phyloP scores from a whole-genome alignment of 2,113 vertebrate species.

The Sardina pilchardus region DNA sequence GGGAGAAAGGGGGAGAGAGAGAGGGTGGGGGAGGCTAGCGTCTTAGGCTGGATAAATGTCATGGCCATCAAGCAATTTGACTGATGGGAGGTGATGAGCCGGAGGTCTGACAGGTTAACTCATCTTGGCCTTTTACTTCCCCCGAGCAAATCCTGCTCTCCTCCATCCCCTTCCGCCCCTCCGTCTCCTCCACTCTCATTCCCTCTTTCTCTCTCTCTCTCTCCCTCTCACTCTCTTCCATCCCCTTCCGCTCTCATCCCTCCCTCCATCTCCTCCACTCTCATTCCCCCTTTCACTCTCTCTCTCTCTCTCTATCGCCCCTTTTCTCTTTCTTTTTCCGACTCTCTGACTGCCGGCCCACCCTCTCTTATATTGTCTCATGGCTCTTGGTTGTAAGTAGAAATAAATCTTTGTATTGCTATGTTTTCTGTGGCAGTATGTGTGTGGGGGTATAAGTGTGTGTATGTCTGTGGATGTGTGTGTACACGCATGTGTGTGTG shows the following conservation, averaged over 20 bases:
- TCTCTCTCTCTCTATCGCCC: not conserved
- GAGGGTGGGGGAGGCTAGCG: not conserved
- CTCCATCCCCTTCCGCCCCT: not conserved
- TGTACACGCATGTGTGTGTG: not conserved
- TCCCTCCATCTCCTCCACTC: not conserved
- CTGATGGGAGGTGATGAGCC: constrained; percentile 5
- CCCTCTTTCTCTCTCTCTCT: not conserved
- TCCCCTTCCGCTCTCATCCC: not conserved
- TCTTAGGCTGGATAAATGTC: constrained; percentile 5
- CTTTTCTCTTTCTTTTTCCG: not conserved
- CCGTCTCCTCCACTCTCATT: not conserved
- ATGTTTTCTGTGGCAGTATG: not conserved
- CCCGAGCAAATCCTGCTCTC: not conserved
- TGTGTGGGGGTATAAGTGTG: not conserved
- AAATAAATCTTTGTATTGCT: not conserved
- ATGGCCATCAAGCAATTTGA: constrained; percentile 16
- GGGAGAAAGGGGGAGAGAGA: not conserved
- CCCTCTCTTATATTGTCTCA: too few relatives aligned
- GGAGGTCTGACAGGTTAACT: constrained; percentile 10
- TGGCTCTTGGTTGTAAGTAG: not conserved
- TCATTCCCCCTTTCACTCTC: not conserved
- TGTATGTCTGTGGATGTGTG: not conserved
- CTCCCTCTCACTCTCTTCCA: not conserved
- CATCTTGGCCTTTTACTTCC: not conserved
- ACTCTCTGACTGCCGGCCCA: not conserved